Evolutionary conservation across 2,888 invertebrate genomes (phyloP), one percentile per base, ranked within the genome.

Genomic region (Thecocarcelia acutangulata): DNA sequence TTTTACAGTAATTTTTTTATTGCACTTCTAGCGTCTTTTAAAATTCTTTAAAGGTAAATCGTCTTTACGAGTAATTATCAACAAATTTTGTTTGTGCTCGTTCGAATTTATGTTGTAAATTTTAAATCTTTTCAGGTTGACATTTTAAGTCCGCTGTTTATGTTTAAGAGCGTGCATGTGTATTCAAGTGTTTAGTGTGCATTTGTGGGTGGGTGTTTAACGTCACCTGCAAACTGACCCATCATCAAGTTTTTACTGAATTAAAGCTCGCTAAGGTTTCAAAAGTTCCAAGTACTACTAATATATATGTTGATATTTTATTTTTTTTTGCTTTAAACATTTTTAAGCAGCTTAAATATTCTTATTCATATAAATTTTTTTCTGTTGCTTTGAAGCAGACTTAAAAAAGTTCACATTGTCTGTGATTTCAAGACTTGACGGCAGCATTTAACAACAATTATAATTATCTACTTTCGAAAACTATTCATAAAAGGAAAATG

Each of bases 191-290:
- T 42, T 33, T 33, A 9, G 17, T 52, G 2, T 15, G 11, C 3
- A 33, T 33, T 11, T 56, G 13, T n/a, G 11, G 8, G 33, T 1
- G 37, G 17, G 37, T 56, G 17, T 73, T 24, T 46, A 72, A 72
- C 72, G 54, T 77, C 77, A 76, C 63, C 68, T 73, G 68, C n/a
- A 58, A 63, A 81, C 46, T 81, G 76, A 81, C 76, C 81, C 77
- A 68, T 68, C 68, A 66, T 58, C 33, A 70, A 59, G 52, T 58
- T 70, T 74, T 59, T 21, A 66, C 13, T 69, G 73, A n/a, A 40
- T 78, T 78, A 66, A 59, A 58, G 50, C 52, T 58, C 15, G 21
- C 37, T 72, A 78, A 72, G 78, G 70, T 72, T 66, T 72, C 64
- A 59, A 42, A 59, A 59, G 50, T 59, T 56, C 37, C 64, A 74